Base-by-base conservation (phyloP, 2,888 invertebrate genomes). In the Parnassius apollo region DNA sequence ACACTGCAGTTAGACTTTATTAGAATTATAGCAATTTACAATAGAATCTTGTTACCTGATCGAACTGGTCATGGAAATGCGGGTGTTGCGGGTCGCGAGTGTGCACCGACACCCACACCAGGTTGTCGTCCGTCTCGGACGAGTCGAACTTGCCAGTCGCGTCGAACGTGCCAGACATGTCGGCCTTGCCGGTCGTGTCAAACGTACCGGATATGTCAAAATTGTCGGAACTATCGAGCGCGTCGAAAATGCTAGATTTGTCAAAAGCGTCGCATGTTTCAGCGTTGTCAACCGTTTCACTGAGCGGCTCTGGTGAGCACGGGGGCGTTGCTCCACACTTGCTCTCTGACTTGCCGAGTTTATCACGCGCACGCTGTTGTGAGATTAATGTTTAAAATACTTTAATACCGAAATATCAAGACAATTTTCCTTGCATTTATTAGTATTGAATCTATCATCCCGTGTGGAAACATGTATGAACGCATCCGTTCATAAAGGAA, bases 51-150 rank as follows among this genome's bases (percentile, higher is more conserved):
- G 2, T n/a, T 62, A 91, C 92, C 77, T 93, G 93, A 69, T 95
- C 93, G 75, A 94, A 95, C 59, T 93, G 92, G 2, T 93, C 92
- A 13, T 86, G 81, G 77, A 95, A 96, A 73, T 93, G 93, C 42
- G 95, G 95, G 60, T 94, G 94, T 12, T 87, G 84, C 11, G 94
- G 93, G 81, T 95, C 94, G 1, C 96, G 92, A 18, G 95, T 86
- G 63, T 94, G 94, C 70, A 93, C 95, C 77, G 93, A 96, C 81
- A 94, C 95, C 69, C 94, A 93, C 10, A 97, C 97, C 55, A 97
- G 92, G 82, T 96, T 95, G 73, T 95, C 95, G 66, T 88, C 9
- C 49, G 13, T 13, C 9, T n/a, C 49, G 13, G 13, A 8, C 49
- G 13, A 13, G 35, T 35, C 49, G 13, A 12, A 7, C 46, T 4